Base-by-base conservation (phyloP, 2,888 invertebrate genomes). In the Trichopoda pennipes region DNA sequence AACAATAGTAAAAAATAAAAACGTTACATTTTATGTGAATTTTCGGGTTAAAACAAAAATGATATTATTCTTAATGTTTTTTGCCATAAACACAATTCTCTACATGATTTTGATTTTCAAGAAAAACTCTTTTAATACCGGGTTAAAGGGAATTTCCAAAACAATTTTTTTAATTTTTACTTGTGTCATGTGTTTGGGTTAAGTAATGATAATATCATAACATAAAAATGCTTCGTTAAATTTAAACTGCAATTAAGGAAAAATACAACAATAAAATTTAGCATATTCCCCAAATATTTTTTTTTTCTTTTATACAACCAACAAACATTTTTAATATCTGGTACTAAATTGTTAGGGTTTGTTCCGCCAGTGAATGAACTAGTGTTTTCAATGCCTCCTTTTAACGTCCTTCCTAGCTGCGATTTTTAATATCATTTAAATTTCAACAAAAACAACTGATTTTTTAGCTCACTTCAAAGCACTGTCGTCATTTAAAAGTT, bases 381-480 rank as follows among this genome's bases (percentile, higher is more conserved):
- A n/a, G n/a, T n/a, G n/a, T n/a, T n/a, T n/a, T n/a, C n/a, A n/a
- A n/a, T n/a, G n/a, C n/a, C n/a, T n/a, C n/a, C n/a, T n/a, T n/a
- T n/a, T n/a, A n/a, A n/a, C n/a, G n/a, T n/a, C n/a, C n/a, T n/a
- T n/a, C n/a, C n/a, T n/a, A n/a, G n/a, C n/a, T n/a, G n/a, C n/a
- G n/a, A n/a, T n/a, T n/a, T n/a, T n/a, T n/a, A 61, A 76, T 53
- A 69, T 42, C 9, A 69, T 69, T 76, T 69, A 47, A 69, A 61
- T 51, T 56, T 19, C 49, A 23, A 61, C 55, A 61, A 42, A 35
- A 66, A 35, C 4, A 42, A 42, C 16, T 21, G 38, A 61, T 61
- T 42, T 17, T 32, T 44, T 2, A n/a, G 17, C 19, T 53, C 16
- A 17, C 38, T 75, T 42, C 35, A 32, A 55, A 63, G 35, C 56